Conservation (phyloP, 2,888 invertebrate genomes). For the Ligdia adustata region DNA sequence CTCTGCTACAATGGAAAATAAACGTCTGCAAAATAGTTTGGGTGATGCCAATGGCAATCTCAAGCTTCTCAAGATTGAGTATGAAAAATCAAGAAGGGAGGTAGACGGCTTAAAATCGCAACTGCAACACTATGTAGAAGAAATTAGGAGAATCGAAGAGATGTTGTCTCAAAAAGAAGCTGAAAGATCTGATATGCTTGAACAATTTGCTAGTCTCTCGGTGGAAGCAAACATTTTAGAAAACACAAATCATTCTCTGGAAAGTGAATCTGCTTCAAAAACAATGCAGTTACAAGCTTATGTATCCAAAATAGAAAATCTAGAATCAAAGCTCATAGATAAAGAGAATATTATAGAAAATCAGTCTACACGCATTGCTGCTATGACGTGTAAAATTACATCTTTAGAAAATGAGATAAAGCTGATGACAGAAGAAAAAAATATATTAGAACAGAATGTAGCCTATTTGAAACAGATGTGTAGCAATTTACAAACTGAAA, state of each 20-base stretch:
- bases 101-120: slow-evolving; percentile 90
- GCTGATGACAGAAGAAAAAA: slow-evolving; percentile 71
- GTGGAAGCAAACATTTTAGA: slow-evolving; percentile 91
- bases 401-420: slow-evolving; percentile 74
- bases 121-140: slow-evolving; percentile 91
- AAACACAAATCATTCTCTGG: slow-evolving; percentile 91
- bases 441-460: slow-evolving; percentile 70
- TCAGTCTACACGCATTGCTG: slow-evolving; percentile 64
- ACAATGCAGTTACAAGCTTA: slow-evolving; percentile 82
- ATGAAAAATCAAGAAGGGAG: slow-evolving; percentile 88
- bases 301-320: slow-evolving; percentile 76
- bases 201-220: slow-evolving; percentile 90
- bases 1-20: slow-evolving; percentile 86
- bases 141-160: slow-evolving; percentile 91
- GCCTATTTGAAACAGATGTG: slow-evolving; percentile 75
- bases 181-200: slow-evolving; percentile 91
- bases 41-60: slow-evolving; percentile 86
- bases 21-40: slow-evolving; percentile 89
- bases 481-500: slow-evolving; percentile 62
- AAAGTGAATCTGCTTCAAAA: slow-evolving; percentile 89
- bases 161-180: slow-evolving; percentile 89
- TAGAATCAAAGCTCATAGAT: slow-evolving; percentile 85
- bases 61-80: slow-evolving; percentile 85
- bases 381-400: slow-evolving; percentile 68
- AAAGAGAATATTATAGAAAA: slow-evolving; percentile 72